Conservation (phyloP, 1,140 invertebrate genomes). For the Xylocopa sonorina region DNA sequence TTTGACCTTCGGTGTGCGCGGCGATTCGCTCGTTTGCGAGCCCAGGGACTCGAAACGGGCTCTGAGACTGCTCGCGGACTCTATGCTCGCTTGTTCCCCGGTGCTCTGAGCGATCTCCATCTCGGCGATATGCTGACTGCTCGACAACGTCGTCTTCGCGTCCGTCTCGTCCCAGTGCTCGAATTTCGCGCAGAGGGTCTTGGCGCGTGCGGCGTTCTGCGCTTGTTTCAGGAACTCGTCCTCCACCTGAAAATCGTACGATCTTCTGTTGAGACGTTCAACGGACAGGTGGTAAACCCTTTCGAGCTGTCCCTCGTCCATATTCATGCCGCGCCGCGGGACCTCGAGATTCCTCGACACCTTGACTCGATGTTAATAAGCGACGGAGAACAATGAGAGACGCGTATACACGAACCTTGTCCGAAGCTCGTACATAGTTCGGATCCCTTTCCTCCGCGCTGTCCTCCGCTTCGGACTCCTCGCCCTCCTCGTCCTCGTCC, state of each 20-base stretch:
- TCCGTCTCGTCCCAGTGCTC: slow-evolving; percentile 93
- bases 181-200: slow-evolving; percentile 93
- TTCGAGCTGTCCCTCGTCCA: background rate
- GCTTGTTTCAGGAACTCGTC: slow-evolving; percentile 87
- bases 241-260: slow-evolving; percentile 75
- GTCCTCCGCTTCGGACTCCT: slow-evolving; percentile 83
- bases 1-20: slow-evolving; percentile 85
- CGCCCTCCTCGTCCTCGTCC: slow-evolving; percentile 85
- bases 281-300: background rate
- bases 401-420: slow-evolving; percentile 75
- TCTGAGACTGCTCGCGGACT: slow-evolving; percentile 90
- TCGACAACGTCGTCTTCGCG: slow-evolving; percentile 78
- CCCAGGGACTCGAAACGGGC: slow-evolving; percentile 93
- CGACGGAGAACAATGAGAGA: slow-evolving; percentile 12
- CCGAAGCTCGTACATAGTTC: slow-evolving; percentile 83
- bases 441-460: slow-evolving; percentile 85
- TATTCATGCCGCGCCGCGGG: slow-evolving; percentile 12
- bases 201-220: slow-evolving; percentile 91
- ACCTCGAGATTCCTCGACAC: background rate
- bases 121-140: slow-evolving; percentile 72
- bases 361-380: slow-evolving; percentile 11
- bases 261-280: too few species aligned
- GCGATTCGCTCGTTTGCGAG: slow-evolving; percentile 81
- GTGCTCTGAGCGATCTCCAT: slow-evolving; percentile 81
- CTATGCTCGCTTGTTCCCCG: slow-evolving; percentile 85